Evolutionary conservation across 2,888 invertebrate genomes (phyloP), one percentile per base, ranked within the genome.

Genomic region (Ethmia dodecea): DNA sequence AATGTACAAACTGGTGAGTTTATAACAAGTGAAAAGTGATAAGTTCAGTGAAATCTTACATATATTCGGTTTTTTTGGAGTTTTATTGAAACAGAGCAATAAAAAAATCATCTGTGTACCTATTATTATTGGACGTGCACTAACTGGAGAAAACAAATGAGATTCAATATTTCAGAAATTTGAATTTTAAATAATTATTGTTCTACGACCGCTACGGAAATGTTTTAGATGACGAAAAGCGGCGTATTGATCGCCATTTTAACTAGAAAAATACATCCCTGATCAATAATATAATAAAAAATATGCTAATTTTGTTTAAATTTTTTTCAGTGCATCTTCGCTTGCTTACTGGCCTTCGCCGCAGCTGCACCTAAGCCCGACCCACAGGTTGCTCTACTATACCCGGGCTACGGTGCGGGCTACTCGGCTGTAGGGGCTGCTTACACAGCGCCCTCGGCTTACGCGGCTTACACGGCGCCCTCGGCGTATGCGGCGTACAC

Each of bases 1-100:
- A 49, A 79, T 79, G 83, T 78, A 71, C 62, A 86, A 86, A 55
- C 66, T 81, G 62, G 86, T 86, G 40, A 84, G 84, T 73, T 33
- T 10, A 26, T 5, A 18, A 8, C 18, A 5, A 18, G 18, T 8
- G 18, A 8, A n/a, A n/a, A n/a, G n/a, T n/a, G n/a, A n/a, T n/a
- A n/a, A n/a, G n/a, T n/a, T n/a, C n/a, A n/a, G n/a, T n/a, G n/a
- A n/a, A n/a, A n/a, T n/a, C n/a, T n/a, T n/a, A n/a, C n/a, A n/a
- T n/a, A n/a, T n/a, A n/a, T n/a, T n/a, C n/a, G n/a, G n/a, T n/a
- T n/a, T n/a, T n/a, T n/a, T n/a, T n/a, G n/a, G n/a, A n/a, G n/a
- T n/a, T n/a, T n/a, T n/a, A n/a, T n/a, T n/a, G n/a, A n/a, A n/a
- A n/a, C n/a, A n/a, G n/a, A n/a, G n/a, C n/a, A n/a, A n/a, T n/a